phyloP scores from a whole-genome alignment of 2,797 vertebrate genomes.

The Mormyrops boulengeri region DNA sequence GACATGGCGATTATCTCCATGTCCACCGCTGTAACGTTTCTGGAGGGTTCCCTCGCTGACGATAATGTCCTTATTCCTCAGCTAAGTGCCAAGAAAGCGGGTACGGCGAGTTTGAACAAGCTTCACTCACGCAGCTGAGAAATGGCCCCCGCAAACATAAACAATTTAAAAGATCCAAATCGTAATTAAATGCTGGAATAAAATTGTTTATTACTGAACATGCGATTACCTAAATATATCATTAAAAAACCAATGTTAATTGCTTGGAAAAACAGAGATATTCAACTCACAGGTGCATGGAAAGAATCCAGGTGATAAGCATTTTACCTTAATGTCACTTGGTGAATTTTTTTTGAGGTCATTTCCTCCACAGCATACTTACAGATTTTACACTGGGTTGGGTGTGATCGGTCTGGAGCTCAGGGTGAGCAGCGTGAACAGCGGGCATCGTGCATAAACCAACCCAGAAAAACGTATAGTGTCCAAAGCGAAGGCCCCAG shows the following conservation, averaged over 20 bases:
- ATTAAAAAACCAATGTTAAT: neutral
- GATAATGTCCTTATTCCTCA: constrained; percentile 20
- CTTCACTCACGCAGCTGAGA: constrained; percentile 6
- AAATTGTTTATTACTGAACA: neutral
- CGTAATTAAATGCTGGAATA: neutral
- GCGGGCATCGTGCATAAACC: neutral
- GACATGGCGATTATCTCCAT: constrained; percentile 23
- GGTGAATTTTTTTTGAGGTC: neutral
- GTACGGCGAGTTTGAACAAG: constrained; percentile 6
- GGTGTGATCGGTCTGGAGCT: neutral
- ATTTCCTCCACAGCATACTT: neutral
- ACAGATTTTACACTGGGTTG: neutral
- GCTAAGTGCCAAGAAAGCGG: constrained; percentile 1
- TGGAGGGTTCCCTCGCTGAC: neutral
- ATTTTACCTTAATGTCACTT: neutral
- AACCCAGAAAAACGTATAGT: neutral
- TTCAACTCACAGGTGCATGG: neutral
- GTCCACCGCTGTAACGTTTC: constrained; percentile 14
- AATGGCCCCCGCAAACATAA: neutral
- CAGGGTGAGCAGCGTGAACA: neutral
- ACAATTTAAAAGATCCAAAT: neutral
- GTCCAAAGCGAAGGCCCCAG: neutral
- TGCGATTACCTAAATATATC: neutral
- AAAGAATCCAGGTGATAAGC: neutral
- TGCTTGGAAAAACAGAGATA: neutral